phyloP scores from a whole-genome alignment of 2,888 invertebrate species.

The Oligia latruncula region DNA sequence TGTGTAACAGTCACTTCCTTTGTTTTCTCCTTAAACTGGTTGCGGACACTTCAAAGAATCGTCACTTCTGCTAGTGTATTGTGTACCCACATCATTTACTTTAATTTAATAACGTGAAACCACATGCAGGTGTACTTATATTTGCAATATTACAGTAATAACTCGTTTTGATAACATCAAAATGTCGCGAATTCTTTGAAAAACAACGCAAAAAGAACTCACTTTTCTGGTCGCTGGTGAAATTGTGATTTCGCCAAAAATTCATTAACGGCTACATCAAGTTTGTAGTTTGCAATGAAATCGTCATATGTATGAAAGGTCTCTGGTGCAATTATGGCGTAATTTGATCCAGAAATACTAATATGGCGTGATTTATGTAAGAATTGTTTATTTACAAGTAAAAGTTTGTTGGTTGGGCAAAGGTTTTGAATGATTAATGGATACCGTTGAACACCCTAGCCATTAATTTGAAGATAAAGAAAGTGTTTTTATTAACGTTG shows the following conservation, averaged over 20 bases:
- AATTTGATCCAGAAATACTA: slow-evolving; percentile 43
- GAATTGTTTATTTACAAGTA: slow-evolving; percentile 26
- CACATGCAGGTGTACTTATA: slow-evolving; percentile 29
- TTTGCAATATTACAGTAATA: slow-evolving; percentile 25
- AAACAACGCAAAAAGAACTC: slow-evolving; percentile 44
- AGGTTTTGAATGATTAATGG: slow-evolving; percentile 15
- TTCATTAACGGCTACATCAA: slow-evolving; percentile 30
- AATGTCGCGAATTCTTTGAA: slow-evolving; percentile 31
- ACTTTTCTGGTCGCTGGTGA: slow-evolving; percentile 52
- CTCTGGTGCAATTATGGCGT: slow-evolving; percentile 24
- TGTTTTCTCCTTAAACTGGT: too few species aligned
- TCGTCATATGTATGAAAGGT: slow-evolving; percentile 46
- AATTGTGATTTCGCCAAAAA: slow-evolving; percentile 54
- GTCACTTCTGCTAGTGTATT: neutral
- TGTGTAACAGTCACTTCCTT: too few species aligned
- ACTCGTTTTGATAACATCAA: slow-evolving; percentile 48
- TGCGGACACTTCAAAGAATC: slow-evolving; percentile 23
- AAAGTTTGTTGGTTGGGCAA: slow-evolving; percentile 13
- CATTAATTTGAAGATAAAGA: slow-evolving; percentile 21
- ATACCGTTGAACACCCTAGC: neutral
- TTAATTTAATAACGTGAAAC: slow-evolving; percentile 27
- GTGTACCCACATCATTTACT: slow-evolving; percentile 3
- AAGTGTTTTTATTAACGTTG: slow-evolving; percentile 18
- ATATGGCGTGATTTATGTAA: slow-evolving; percentile 40
- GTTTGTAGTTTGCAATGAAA: slow-evolving; percentile 29